Evolutionary conservation across 2,113 vertebrate genomes (phyloP), one percentile per base, ranked within the genome.

Genomic region (Tichodroma muraria): DNA sequence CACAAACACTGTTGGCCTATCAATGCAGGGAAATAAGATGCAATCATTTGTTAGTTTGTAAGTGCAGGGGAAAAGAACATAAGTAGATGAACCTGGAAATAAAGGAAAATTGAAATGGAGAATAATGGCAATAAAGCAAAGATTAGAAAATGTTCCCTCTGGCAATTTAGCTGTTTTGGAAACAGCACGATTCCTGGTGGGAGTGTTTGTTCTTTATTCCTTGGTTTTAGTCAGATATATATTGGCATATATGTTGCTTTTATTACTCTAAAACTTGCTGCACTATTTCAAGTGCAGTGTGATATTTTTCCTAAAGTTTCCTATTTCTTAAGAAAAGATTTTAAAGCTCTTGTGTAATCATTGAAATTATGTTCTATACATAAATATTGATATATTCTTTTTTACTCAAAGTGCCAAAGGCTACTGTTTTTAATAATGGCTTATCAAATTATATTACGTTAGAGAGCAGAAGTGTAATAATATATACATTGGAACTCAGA

Each of bases 361-460:
- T 97, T 97, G 97, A 97, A 97, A 97, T 97, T 97, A 91, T 97
- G 97, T 98, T 97, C 97, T 98, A 98, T 97, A 98, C 98, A 97
- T 98, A 96, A 97, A 97, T 98, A 98, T 98, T 98, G 97, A 98
- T 97, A 98, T 96, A 98, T 98, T 98, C 97, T 97, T 98, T 98
- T 98, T 97, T 98, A 98, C 98, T 98, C 97, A 90, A 98, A 98
- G 98, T 98, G 98, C 98, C 98, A 98, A 98, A 98, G 98, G 98
- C 97, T 98, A 98, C 96, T 94, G 95, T 98, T 98, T 98, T 98
- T 98, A 98, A 98, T 97, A 97, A 95, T 81, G 97, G 97, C 97
- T 96, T 97, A 97, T 97, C 94, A 96, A 97, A 97, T 96, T 97
- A 97, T 97, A 98, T 96, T 97, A 96, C 93, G 86, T 96, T 98